Conservation (phyloP, 2,113 vertebrate species). For the Pipa parva region DNA sequence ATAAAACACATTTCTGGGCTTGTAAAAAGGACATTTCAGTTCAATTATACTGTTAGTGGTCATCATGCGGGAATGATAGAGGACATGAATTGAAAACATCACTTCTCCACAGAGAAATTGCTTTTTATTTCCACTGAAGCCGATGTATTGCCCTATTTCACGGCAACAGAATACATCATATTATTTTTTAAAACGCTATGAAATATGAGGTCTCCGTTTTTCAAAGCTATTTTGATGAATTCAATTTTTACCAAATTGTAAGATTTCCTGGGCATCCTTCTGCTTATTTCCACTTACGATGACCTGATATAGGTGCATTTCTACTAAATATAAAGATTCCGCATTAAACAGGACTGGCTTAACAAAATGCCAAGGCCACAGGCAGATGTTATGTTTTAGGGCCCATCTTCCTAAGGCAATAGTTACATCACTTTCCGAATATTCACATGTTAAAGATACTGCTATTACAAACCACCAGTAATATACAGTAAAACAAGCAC, state of each 20-base stretch:
- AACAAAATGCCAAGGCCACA: too few relatives aligned
- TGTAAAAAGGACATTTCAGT: conserved; percentile 38
- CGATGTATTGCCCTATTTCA: conserved; percentile 51
- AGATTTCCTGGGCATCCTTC: conserved; percentile 18
- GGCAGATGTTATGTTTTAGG: too few relatives aligned
- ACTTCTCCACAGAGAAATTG: conserved; percentile 52
- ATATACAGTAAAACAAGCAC: too few relatives aligned
- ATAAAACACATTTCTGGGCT: conserved; percentile 30
- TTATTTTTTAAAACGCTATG: conserved; percentile 56
- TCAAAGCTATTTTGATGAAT: conserved; percentile 49
- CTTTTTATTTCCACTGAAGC: conserved; percentile 48
- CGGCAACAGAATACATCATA: conserved; percentile 48
- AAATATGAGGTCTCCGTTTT: conserved; percentile 50
- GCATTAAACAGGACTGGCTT: too few relatives aligned
- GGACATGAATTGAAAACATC: conserved; percentile 44
- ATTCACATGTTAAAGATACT: too few relatives aligned
- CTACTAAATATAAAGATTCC: not conserved
- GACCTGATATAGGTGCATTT: not conserved
- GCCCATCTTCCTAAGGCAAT: too few relatives aligned
- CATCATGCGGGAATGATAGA: conserved; percentile 29
- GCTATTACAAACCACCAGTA: too few relatives aligned
- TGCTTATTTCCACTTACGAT: conserved; percentile 31
- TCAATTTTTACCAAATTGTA: conserved; percentile 49
- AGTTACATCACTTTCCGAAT: too few relatives aligned
- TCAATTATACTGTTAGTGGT: conserved; percentile 27